phyloP scores from a whole-genome alignment of 2,888 invertebrate species.

The Tromatobia lineatoria region DNA sequence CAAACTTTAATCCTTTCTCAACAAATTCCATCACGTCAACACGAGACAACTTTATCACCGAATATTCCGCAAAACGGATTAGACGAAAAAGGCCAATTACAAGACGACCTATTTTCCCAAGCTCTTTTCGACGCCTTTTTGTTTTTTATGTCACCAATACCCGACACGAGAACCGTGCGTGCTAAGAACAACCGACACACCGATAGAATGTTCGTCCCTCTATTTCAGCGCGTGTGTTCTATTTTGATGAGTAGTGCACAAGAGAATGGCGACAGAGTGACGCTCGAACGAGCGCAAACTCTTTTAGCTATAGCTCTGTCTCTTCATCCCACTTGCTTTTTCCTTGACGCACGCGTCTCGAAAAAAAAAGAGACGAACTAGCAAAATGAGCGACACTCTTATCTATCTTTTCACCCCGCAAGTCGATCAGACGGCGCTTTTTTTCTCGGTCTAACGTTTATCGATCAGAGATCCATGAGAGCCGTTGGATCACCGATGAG shows the following conservation, averaged over 20 bases:
- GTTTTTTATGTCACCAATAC: constrained; percentile 9
- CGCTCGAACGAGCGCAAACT: constrained; percentile 65
- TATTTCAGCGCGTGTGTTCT: constrained; percentile 70
- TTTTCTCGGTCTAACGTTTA: not conserved
- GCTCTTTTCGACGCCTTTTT: not conserved
- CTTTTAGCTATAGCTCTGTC: constrained; percentile 54
- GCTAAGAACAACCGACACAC: constrained; percentile 47
- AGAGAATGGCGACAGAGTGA: constrained; percentile 70
- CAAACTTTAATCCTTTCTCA: constrained; percentile 55
- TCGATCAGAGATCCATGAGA: constrained; percentile 19
- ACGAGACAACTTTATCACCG: constrained; percentile 9
- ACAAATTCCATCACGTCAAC: constrained; percentile 65
- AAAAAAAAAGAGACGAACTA: constrained; percentile 1
- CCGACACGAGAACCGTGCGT: constrained; percentile 35
- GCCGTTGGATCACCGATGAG: not conserved
- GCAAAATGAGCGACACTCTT: constrained; percentile 2
- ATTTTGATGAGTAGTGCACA: constrained; percentile 70
- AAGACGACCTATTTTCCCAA: not conserved
- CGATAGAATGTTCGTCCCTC: constrained; percentile 66
- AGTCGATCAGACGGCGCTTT: constrained; percentile 9
- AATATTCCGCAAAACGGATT: not conserved
- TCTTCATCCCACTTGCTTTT: constrained; percentile 40
- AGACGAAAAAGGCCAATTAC: not conserved
- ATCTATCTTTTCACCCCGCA: not conserved
- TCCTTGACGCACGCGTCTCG: constrained; percentile 60